phyloP scores from a whole-genome alignment of 1,140 invertebrate species.

The Leptinotarsa defecta region DNA sequence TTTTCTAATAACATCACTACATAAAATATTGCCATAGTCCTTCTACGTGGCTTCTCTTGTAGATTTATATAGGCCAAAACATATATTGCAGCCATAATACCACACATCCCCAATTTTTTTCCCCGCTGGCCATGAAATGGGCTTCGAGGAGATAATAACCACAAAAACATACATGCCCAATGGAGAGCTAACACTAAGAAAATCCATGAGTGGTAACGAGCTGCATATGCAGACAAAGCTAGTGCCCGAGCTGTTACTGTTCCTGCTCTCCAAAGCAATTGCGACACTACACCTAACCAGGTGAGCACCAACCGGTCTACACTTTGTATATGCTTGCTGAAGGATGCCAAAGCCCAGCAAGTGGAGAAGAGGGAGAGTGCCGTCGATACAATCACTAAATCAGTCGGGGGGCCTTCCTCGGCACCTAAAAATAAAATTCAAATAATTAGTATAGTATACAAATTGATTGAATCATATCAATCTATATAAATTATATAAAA shows the following conservation, averaged over 20 bases:
- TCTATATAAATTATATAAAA: too few species aligned
- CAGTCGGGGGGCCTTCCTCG: conserved; percentile 59
- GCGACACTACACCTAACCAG: conserved; percentile 87
- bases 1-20: conserved; percentile 92
- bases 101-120: conserved; percentile 66
- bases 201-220: conserved; percentile 81
- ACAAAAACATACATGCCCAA: conserved; percentile 71
- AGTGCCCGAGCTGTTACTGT: conserved; percentile 82
- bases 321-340: conserved; percentile 85
- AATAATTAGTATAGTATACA: neutral
- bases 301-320: conserved; percentile 83
- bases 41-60: conserved; percentile 63
- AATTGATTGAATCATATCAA: too few species aligned
- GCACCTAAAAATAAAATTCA: conserved; percentile 18
- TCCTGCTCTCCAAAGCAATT: conserved; percentile 82
- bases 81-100: conserved; percentile 83
- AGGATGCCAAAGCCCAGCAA: conserved; percentile 89
- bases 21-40: conserved; percentile 76
- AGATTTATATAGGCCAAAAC: conserved; percentile 74
- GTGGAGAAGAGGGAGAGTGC: conserved; percentile 81
- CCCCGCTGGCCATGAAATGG: conserved; percentile 81
- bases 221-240: conserved; percentile 83
- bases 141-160: conserved; percentile 81
- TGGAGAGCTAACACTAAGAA: conserved; percentile 76
- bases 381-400: conserved; percentile 82